Evolutionary conservation across 2,113 vertebrate genomes (phyloP).

Genomic region (Actenoides hombroni): DNA sequence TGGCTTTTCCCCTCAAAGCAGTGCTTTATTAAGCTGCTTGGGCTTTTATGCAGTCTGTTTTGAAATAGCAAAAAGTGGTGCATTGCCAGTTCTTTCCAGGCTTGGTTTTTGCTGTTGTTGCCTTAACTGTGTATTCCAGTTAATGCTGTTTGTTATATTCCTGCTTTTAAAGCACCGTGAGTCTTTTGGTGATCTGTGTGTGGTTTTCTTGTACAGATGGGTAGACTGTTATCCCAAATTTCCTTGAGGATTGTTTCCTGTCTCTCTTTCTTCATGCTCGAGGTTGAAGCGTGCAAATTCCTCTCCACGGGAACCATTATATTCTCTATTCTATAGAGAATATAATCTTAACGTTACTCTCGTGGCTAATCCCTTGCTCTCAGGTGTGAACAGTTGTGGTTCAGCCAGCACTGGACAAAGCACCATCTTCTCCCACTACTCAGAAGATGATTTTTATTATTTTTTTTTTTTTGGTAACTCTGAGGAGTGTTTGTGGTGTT

Average conservation of each 20-base stretch:
- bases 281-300: neutral
- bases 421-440: neutral
- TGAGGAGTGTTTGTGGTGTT: neutral
- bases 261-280: neutral
- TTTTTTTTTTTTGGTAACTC: neutral
- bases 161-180: neutral
- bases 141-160: neutral
- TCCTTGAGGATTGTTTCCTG: neutral
- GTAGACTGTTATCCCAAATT: neutral
- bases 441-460: neutral
- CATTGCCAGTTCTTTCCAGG: neutral
- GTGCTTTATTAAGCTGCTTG: conserved; percentile 10
- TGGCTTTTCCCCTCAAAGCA: conserved; percentile 30
- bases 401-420: neutral
- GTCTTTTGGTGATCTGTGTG: neutral
- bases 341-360: neutral
- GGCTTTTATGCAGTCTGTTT: neutral
- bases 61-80: neutral
- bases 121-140: neutral
- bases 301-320: accelerated
- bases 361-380: neutral
- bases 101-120: neutral
- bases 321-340: neutral
- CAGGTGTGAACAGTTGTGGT: neutral
- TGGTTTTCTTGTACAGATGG: neutral